Evolutionary conservation across 2,113 vertebrate genomes (phyloP).

Genomic region (Dinomys branickii): DNA sequence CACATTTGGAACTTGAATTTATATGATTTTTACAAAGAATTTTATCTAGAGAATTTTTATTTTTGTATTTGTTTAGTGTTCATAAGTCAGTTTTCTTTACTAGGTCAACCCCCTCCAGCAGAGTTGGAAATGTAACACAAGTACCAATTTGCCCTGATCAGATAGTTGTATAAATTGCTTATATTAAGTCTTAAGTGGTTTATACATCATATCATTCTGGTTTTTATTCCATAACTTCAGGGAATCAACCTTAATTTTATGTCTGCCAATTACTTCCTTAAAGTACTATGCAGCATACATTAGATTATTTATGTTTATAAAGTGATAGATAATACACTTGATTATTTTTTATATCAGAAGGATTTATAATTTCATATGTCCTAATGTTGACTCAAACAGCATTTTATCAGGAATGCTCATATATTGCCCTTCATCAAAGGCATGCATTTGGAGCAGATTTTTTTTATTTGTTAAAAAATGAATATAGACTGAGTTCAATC

Average conservation of each 20-base stretch:
- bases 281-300: constrained; percentile 59
- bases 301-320: constrained; percentile 57
- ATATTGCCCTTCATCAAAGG: not conserved
- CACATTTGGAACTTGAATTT: constrained; percentile 55
- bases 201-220: constrained; percentile 8
- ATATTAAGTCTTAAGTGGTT: constrained; percentile 6
- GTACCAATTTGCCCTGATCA: constrained; percentile 35
- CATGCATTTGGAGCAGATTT: constrained; percentile 37
- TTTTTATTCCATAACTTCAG: constrained; percentile 26
- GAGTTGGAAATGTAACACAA: constrained; percentile 43
- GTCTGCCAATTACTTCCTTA: constrained; percentile 49
- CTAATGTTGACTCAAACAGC: constrained; percentile 45
- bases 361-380: constrained; percentile 29
- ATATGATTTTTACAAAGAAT: constrained; percentile 44
- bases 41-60: constrained; percentile 57
- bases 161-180: constrained; percentile 23
- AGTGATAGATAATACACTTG: not conserved
- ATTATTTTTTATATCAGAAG: not conserved
- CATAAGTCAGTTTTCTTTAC: constrained; percentile 47
- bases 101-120: constrained; percentile 15
- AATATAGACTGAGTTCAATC: not conserved
- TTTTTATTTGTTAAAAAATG: constrained; percentile 28
- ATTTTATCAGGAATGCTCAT: constrained; percentile 53
- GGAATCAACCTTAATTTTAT: constrained; percentile 59
- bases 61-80: constrained; percentile 32